A percentile compares a stretch with the other conserved stretches of the same genome.
Conservation (phyloP, 92 coral and sea anemone species). For the Parazoanthus darwini region DNA sequence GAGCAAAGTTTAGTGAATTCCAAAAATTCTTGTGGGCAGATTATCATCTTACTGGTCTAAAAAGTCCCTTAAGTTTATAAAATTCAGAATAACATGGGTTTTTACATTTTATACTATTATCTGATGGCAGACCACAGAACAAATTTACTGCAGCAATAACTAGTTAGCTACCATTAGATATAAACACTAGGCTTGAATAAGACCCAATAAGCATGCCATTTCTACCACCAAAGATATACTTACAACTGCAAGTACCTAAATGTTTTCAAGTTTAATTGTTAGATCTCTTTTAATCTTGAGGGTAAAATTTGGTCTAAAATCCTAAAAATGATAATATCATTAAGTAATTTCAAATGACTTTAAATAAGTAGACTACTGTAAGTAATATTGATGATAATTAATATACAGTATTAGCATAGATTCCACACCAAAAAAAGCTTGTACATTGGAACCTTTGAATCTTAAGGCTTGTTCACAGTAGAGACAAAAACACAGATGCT, state of each 20-base stretch:
- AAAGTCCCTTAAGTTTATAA: not conserved
- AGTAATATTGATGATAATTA: too few relatives aligned
- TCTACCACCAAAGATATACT: not conserved
- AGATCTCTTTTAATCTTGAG: not conserved
- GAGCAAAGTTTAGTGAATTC: not conserved
- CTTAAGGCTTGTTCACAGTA: too few relatives aligned
- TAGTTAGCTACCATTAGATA: not conserved
- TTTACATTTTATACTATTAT: not conserved
- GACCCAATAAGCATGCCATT: not conserved
- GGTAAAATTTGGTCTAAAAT: too few relatives aligned
- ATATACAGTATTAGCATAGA: too few relatives aligned
- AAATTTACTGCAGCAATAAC: not conserved
- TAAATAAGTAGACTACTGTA: too few relatives aligned
- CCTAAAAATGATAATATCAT: too few relatives aligned
- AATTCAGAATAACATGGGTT: not conserved
- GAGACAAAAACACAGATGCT: too few relatives aligned
- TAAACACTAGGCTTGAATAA: not conserved
- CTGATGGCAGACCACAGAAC: not conserved
- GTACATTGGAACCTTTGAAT: too few relatives aligned
- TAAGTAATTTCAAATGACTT: too few relatives aligned
- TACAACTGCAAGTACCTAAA: too few relatives aligned
- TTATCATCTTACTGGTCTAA: constrained; percentile 11
- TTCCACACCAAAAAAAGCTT: too few relatives aligned
- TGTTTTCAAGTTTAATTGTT: not conserved
- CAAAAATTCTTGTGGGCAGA: not conserved